Evolutionary conservation across 2,888 invertebrate species (phyloP).

Genomic region (Drosophila fulvimacula): DNA sequence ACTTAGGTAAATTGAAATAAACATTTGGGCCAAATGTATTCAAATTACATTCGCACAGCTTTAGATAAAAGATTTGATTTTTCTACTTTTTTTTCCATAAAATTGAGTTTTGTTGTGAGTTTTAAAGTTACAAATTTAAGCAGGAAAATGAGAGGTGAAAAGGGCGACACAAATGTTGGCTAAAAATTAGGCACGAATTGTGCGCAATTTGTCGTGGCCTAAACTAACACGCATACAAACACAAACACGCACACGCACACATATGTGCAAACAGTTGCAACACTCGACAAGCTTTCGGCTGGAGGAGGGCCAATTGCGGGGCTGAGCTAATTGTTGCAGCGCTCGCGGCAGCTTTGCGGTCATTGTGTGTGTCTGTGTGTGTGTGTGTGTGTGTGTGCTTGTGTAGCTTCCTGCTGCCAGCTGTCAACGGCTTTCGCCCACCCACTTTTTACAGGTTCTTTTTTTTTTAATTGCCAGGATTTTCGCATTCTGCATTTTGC

Average conservation of each 20-base stretch:
- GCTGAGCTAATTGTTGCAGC: conserved; percentile 69
- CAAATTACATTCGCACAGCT: no score
- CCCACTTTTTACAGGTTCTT: conserved; percentile 43
- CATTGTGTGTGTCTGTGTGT: conserved; percentile 37
- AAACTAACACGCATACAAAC: conserved; percentile 29
- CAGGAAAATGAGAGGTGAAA: conserved; percentile 12
- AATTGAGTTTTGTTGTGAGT: neutral
- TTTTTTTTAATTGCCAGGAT: conserved; percentile 72
- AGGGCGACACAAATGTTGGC: conserved; percentile 54
- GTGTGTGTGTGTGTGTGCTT: conserved; percentile 38
- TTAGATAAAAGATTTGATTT: neutral
- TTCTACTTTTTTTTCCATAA: neutral
- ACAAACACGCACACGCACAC: conserved; percentile 12
- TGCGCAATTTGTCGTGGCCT: conserved; percentile 68
- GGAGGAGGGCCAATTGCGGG: conserved; percentile 8
- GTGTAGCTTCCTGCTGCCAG: conserved; percentile 49
- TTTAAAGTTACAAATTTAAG: conserved; percentile 36
- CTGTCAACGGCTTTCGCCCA: conserved; percentile 58
- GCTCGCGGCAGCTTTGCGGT: conserved; percentile 63
- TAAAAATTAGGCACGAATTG: conserved; percentile 73
- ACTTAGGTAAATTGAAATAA: no score
- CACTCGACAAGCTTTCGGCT: conserved; percentile 28
- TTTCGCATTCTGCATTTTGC: conserved; percentile 61
- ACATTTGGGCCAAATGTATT: no score
- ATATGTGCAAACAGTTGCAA: conserved; percentile 46